A percentile compares a stretch with the other conserved stretches of the same genome.
phyloP scores from a whole-genome alignment of 2,113 vertebrate genomes.

The Barnardius zonarius region DNA sequence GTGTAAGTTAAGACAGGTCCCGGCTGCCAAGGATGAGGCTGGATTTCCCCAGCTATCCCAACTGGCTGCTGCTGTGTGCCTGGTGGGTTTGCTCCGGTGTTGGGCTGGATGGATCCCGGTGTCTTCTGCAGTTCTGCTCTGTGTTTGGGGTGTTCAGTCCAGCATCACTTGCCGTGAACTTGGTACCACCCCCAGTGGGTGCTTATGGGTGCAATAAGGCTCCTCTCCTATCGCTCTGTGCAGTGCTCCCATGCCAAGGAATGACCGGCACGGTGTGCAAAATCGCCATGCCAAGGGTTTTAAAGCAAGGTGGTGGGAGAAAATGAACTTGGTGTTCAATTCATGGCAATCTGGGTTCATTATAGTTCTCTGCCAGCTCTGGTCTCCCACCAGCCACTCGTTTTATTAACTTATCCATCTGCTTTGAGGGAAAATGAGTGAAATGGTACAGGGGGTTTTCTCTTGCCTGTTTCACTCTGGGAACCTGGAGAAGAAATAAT shows the following conservation, averaged over 20 bases:
- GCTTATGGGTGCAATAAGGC: neutral
- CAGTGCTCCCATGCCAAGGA: neutral
- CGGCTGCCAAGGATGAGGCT: neutral
- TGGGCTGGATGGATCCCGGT: neutral
- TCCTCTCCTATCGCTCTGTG: neutral
- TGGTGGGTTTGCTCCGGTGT: accelerated
- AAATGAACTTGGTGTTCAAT: neutral
- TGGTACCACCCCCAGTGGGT: neutral
- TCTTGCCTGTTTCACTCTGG: neutral
- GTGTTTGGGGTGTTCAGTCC: neutral
- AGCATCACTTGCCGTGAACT: neutral
- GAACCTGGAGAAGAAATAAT: neutral
- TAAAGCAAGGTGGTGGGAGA: neutral
- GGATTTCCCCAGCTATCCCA: neutral
- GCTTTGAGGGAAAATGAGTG: neutral
- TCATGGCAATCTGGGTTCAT: neutral
- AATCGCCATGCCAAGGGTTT: neutral
- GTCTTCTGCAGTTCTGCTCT: neutral
- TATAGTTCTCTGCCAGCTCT: neutral
- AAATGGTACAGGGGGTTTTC: neutral
- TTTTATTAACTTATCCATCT: neutral
- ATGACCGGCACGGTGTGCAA: neutral
- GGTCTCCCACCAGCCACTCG: neutral
- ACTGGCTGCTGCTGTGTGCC: neutral
- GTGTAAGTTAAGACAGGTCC: neutral